Base-by-base conservation (phyloP, 2,797 vertebrate genomes). In the Acropternis orthonyx region DNA sequence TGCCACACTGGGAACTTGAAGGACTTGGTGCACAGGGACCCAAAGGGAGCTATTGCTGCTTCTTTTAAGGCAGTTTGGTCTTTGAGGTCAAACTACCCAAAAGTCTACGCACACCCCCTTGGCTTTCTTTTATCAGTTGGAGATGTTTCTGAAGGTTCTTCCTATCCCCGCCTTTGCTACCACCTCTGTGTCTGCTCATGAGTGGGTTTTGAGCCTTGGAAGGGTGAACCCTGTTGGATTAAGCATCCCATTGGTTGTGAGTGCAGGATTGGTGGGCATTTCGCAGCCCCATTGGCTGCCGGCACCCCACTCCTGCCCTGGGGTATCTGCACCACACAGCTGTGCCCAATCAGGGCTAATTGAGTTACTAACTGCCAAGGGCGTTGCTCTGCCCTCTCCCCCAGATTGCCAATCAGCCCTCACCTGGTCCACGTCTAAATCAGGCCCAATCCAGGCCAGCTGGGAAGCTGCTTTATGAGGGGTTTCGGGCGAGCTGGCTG, bases 401-500 rank as follows among this genome's bases (percentile, higher is more conserved):
- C 72, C 34, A 11, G 16, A 13, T 22, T n/a, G 23, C 41, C 18
- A 58, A 59, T 16, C 37, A 19, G 71, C 13, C 3, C 37, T 76
- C 78, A 68, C 66, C 80, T 63, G 69, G 30, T 37, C 22, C 8
- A 0, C 21, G 19, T 14, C 54, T 56, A 12, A 24, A 36, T 44
- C 78, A 61, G 61, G 48, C 28, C 26, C 36, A 27, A 28, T 37
- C 36, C 48, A 37, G 54, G 27, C 14, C 74, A 69, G 26, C 81
- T 59, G 69, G 41, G 32, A 34, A 36, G 30, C 8, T 34, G 68
- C 41, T 89, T 32, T 39, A 1, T 9, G 9, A n/a, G 19, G 11
- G 8, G 0, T 39, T 81, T 37, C 8, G 10, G 43, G 41, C 0
- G 6, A 16, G 8, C 7, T 65, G 52, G 10, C 3, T 2, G 4